Conservation (phyloP, 2,888 invertebrate species). For the Polia nebulosa region DNA sequence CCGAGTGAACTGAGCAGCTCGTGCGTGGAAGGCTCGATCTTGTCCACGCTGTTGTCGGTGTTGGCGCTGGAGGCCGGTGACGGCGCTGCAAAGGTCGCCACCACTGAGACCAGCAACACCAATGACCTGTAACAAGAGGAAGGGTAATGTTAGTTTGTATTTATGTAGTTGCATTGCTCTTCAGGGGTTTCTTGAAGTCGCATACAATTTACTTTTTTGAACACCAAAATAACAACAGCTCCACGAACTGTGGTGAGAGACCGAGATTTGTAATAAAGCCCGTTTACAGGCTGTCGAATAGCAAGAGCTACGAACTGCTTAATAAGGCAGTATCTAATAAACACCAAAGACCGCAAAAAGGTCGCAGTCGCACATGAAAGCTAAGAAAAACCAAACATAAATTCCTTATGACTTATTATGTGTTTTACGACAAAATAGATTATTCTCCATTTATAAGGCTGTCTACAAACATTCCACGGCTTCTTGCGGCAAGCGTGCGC, state of each 20-base stretch:
- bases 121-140: slow-evolving; percentile 80
- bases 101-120: slow-evolving; percentile 77
- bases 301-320: slow-evolving; percentile 9
- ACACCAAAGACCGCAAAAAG: slow-evolving; percentile 20
- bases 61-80: slow-evolving; percentile 71
- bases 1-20: slow-evolving; percentile 94
- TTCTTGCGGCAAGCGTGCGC: slow-evolving; percentile 52
- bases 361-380: slow-evolving; percentile 20
- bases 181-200: no score
- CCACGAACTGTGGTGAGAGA: neutral
- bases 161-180: no score
- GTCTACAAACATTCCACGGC: slow-evolving; percentile 46
- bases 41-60: slow-evolving; percentile 76
- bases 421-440: slow-evolving; percentile 58
- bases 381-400: slow-evolving; percentile 49
- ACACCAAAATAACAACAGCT: neutral
- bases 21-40: slow-evolving; percentile 91
- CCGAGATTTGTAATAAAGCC: neutral
- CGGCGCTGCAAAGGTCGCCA: slow-evolving; percentile 77
- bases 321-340: slow-evolving; percentile 30
- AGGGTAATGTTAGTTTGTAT: slow-evolving; percentile 14
- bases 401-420: slow-evolving; percentile 55
- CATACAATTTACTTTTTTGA: neutral
- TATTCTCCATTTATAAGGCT: slow-evolving; percentile 52
- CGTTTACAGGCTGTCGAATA: neutral